Percentiles rank a stretch among this genome's conserved stretches.
Conservation (phyloP, 2,797 vertebrate species). For the Oreochromis grahami region DNA sequence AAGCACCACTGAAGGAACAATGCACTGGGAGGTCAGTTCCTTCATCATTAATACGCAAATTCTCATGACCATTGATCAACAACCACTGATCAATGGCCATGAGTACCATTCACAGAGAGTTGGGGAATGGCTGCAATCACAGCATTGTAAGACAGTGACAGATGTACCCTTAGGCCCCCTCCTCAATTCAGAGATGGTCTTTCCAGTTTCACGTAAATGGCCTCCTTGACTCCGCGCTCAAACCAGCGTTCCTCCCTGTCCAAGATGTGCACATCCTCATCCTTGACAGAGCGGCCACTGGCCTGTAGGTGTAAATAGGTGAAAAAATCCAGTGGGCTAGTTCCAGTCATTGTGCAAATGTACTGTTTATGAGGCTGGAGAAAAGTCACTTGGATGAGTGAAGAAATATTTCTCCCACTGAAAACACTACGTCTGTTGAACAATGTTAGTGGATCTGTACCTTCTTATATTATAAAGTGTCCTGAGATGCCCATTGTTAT, state of each 20-base stretch:
- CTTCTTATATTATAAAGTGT: not conserved
- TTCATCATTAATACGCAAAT: no score
- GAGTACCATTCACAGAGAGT: rapidly evolving
- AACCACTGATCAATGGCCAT: no score
- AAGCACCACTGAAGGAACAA: rapidly evolving
- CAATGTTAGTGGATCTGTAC: not conserved
- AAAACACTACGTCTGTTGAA: not conserved
- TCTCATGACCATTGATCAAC: rapidly evolving
- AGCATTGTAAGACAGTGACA: rapidly evolving
- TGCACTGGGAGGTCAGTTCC: no score
- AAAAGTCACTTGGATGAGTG: rapidly evolving
- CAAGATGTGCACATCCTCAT: not conserved
- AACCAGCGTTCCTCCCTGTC: not conserved
- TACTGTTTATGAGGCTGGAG: not conserved
- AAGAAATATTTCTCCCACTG: not conserved
- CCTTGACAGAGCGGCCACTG: not conserved
- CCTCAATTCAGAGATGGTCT: rapidly evolving
- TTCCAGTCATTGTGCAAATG: not conserved
- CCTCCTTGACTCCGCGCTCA: rapidly evolving
- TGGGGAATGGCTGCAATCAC: not conserved
- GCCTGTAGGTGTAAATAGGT: rapidly evolving
- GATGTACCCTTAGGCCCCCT: rapidly evolving
- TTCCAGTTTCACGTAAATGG: rapidly evolving
- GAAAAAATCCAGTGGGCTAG: not conserved
- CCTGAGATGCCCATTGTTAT: not conserved